Conservation (phyloP, 2,113 vertebrate genomes). For the Noctilio leporinus region DNA sequence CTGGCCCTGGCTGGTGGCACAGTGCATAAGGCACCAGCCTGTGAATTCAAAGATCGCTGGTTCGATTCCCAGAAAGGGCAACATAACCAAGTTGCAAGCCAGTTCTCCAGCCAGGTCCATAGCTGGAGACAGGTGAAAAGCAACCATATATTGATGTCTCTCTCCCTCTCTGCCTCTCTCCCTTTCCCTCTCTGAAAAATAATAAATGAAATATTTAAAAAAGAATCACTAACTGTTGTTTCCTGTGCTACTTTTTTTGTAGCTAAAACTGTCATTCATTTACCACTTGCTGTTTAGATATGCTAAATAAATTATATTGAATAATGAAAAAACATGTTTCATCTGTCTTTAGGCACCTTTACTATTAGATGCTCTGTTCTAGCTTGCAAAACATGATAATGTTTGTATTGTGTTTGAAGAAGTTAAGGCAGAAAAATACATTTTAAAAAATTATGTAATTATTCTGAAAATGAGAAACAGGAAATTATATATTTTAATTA, state of each 20-base stretch:
- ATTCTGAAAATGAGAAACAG: background rate
- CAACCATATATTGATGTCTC: no score
- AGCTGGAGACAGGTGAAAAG: no score
- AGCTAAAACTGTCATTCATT: background rate
- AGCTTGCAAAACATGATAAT: background rate
- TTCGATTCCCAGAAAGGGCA: no score
- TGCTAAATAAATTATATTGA: background rate
- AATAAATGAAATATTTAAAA: no score
- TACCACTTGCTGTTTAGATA: background rate
- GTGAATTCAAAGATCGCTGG: no score
- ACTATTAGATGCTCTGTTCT: background rate
- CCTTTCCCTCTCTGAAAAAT: no score
- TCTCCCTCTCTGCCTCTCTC: no score
- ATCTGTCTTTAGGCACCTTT: background rate
- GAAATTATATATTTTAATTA: background rate
- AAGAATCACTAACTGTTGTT: background rate
- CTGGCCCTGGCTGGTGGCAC: no score
- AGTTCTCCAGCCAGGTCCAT: no score
- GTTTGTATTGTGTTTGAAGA: background rate
- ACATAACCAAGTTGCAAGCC: no score
- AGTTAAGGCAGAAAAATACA: background rate
- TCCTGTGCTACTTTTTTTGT: background rate
- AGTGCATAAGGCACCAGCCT: no score
- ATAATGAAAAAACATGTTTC: background rate
- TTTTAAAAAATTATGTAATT: background rate